phyloP scores from a whole-genome alignment of 2,888 invertebrate species.

The Habroteleia sp. region DNA sequence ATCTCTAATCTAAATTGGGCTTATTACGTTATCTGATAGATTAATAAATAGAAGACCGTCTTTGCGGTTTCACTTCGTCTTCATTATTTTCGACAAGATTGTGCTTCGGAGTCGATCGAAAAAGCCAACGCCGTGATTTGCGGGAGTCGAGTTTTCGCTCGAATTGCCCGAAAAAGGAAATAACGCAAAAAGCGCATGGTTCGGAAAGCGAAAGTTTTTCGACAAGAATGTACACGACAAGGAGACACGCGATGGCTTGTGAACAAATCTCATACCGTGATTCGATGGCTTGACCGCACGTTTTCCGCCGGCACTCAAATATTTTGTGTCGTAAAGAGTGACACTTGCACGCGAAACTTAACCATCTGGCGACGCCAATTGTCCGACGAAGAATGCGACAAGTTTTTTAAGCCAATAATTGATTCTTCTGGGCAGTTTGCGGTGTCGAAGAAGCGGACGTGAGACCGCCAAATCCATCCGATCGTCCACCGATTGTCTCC shows the following conservation, averaged over 20 bases:
- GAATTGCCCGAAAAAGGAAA: too few species aligned
- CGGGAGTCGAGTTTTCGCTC: too few species aligned
- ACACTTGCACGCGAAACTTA: slow-evolving; percentile 68
- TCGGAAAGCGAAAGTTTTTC: slow-evolving; percentile 56
- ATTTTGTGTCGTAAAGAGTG: slow-evolving; percentile 69
- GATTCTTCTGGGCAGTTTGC: slow-evolving; percentile 62
- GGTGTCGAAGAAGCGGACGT: slow-evolving; percentile 53
- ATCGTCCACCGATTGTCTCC: slow-evolving; percentile 32
- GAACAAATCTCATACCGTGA: slow-evolving; percentile 65
- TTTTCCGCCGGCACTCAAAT: slow-evolving; percentile 67
- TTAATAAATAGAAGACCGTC: slow-evolving; percentile 36
- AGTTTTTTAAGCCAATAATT: slow-evolving; percentile 65
- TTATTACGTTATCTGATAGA: slow-evolving; percentile 48
- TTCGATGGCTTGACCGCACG: slow-evolving; percentile 65
- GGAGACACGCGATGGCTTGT: slow-evolving; percentile 51
- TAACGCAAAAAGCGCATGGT: slow-evolving; percentile 9
- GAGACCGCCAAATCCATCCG: slow-evolving; percentile 57
- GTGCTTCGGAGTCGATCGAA: too few species aligned
- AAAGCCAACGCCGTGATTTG: too few species aligned
- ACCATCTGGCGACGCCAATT: slow-evolving; percentile 70
- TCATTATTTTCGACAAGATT: slow-evolving; percentile 14
- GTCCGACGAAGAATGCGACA: slow-evolving; percentile 73
- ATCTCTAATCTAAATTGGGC: slow-evolving; percentile 53
- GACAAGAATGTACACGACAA: slow-evolving; percentile 43
- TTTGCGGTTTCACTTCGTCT: slow-evolving; percentile 18